Percentiles rank a stretch among this genome's conserved stretches.
Conservation (phyloP, 2,797 vertebrate genomes). For the Cryptoblepharus egeriae region DNA sequence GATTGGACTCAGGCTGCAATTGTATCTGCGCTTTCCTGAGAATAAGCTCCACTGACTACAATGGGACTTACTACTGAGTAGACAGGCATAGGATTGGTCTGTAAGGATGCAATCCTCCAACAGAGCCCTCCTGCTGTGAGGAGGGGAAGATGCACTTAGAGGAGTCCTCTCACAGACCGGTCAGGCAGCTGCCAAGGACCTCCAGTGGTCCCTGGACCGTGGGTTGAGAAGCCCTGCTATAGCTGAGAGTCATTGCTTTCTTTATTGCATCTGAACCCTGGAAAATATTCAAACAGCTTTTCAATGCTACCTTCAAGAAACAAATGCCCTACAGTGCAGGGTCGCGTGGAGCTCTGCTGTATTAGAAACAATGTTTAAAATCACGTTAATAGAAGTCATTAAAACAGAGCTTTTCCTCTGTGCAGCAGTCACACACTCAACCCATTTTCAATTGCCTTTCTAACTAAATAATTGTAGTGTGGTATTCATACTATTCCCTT, state of each 20-base stretch:
- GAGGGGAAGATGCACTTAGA: too few species aligned
- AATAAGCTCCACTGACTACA: too few species aligned
- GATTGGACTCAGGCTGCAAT: too few species aligned
- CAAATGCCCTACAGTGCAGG: constrained; percentile 17
- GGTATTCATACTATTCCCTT: constrained; percentile 47
- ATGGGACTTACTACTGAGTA: too few species aligned
- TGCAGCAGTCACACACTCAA: constrained; percentile 33
- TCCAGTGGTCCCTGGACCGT: too few species aligned
- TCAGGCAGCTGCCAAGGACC: too few species aligned
- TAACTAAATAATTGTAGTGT: constrained; percentile 31
- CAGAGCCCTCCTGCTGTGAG: too few species aligned
- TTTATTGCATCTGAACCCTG: neutral
- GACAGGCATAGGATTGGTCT: too few species aligned
- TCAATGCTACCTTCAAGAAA: constrained; percentile 46
- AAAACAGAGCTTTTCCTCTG: constrained; percentile 38
- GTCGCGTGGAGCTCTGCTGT: neutral
- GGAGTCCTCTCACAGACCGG: too few species aligned
- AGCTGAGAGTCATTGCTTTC: neutral
- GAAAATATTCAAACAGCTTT: constrained; percentile 31
- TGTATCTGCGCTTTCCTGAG: too few species aligned
- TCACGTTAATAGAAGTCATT: constrained; percentile 43
- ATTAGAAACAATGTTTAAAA: constrained; percentile 40
- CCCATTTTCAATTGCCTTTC: constrained; percentile 46
- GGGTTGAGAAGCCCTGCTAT: too few species aligned
- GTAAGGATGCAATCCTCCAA: too few species aligned